Conservation (phyloP, 92 coral and sea anemone species). For the Phenganax marumi region DNA sequence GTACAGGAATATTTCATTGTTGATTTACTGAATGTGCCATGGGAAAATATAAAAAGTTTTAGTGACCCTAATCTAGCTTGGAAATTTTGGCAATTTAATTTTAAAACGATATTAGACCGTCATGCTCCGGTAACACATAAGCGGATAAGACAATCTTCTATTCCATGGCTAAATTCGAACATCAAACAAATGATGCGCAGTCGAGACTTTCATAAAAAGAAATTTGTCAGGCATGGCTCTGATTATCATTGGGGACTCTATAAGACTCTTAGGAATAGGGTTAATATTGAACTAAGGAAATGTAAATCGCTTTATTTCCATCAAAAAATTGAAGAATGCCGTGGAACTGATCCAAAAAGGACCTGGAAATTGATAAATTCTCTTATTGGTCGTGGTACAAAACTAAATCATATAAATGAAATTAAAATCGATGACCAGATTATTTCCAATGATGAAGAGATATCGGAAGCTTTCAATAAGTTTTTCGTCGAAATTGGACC, state of each 20-base stretch:
- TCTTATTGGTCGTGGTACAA: conserved; percentile 17
- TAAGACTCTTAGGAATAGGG: conserved; percentile 46
- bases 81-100: conserved; percentile 39
- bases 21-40: conserved; percentile 34
- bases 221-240: background rate
- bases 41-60: conserved; percentile 28
- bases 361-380: conserved; percentile 1
- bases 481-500: background rate
- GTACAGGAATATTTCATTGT: no score
- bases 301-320: conserved; percentile 31
- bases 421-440: conserved; percentile 36
- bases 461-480: conserved; percentile 16
- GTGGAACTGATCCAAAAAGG: background rate
- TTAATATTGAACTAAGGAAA: conserved; percentile 37
- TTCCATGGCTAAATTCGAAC: conserved; percentile 41
- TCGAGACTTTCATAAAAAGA: conserved; percentile 41
- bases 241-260: conserved; percentile 41
- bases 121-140: conserved; percentile 51
- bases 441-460: conserved; percentile 21
- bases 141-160: conserved; percentile 27
- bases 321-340: background rate
- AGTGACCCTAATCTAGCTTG: conserved; percentile 47
- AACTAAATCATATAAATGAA: no score
- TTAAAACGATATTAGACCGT: conserved; percentile 32
- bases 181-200: conserved; percentile 36